phyloP scores from a whole-genome alignment of 2,888 invertebrate species.

The Sipha maydis region DNA sequence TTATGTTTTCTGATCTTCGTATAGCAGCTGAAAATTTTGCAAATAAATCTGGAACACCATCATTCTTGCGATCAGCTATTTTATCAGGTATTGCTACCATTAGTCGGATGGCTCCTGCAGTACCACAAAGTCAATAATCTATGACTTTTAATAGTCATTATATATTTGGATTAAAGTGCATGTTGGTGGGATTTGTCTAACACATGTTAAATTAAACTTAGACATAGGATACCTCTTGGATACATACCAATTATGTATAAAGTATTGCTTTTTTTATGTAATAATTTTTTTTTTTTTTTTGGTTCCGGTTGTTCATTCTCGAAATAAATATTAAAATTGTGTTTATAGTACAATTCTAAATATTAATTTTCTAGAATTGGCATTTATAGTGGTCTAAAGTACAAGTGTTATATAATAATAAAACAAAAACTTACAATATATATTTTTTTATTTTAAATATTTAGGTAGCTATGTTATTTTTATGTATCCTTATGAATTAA shows the following conservation, averaged over 20 bases:
- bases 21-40: conserved; percentile 77
- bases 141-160: conserved; percentile 16
- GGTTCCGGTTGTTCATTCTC: conserved; percentile 53
- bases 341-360: conserved; percentile 5
- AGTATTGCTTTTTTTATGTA: conserved; percentile 31
- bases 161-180: conserved; percentile 8
- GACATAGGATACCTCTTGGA: conserved; percentile 31
- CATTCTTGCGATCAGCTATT: conserved; percentile 73
- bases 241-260: conserved; percentile 23
- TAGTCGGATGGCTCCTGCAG: conserved; percentile 80
- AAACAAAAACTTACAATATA: not conserved
- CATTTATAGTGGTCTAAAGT: conserved; percentile 23
- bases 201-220: conserved; percentile 39
- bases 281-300: conserved; percentile 27
- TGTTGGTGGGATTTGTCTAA: conserved; percentile 38
- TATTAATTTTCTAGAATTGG: conserved; percentile 26
- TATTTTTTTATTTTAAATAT: conserved; percentile 15
- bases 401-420: conserved; percentile 3
- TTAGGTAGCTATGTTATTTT: not conserved
- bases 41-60: conserved; percentile 77
- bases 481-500: conserved; percentile 12
- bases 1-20: conserved; percentile 89
- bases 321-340: conserved; percentile 30
- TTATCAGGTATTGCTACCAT: conserved; percentile 76
- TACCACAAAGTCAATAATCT: conserved; percentile 67